Conservation (phyloP, 2,888 invertebrate species). For the Fabriciana adippe region DNA sequence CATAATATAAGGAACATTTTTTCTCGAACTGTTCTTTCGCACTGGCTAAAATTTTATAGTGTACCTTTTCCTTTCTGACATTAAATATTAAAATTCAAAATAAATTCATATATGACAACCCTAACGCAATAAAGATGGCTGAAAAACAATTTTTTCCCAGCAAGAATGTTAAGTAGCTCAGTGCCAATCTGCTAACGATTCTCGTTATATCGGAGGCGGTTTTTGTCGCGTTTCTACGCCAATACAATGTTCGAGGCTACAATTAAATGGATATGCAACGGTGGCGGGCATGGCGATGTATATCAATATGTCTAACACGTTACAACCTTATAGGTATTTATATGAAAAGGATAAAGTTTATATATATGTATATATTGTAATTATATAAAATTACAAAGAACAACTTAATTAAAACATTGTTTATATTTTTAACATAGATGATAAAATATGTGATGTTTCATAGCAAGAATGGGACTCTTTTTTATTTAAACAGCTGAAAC, state of each 20-base stretch:
- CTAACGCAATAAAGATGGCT: conserved; percentile 37
- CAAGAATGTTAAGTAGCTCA: conserved; percentile 46
- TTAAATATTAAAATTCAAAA: conserved; percentile 4
- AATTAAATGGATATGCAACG: conserved; percentile 33
- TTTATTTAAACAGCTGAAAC: no score
- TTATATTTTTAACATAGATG: no score
- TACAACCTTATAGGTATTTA: conserved; percentile 9
- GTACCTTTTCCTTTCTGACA: neutral
- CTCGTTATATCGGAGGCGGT: conserved; percentile 36
- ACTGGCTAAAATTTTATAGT: no score
- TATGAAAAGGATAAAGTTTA: neutral
- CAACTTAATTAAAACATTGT: neutral
- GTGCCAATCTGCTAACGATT: conserved; percentile 49
- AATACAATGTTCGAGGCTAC: conserved; percentile 26
- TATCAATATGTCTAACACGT: conserved; percentile 20
- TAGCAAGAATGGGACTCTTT: no score
- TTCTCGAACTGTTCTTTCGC: no score
- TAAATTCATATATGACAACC: conserved; percentile 31
- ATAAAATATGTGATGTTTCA: no score
- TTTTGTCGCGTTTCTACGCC: conserved; percentile 38
- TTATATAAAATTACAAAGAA: neutral
- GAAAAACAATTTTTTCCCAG: conserved; percentile 43
- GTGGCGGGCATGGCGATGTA: conserved; percentile 27
- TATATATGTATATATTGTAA: neutral
- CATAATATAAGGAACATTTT: no score